Percentiles rank a stretch among this genome's conserved stretches.
Conservation (phyloP, 1,140 invertebrate genomes). For the Aphis gossypii region DNA sequence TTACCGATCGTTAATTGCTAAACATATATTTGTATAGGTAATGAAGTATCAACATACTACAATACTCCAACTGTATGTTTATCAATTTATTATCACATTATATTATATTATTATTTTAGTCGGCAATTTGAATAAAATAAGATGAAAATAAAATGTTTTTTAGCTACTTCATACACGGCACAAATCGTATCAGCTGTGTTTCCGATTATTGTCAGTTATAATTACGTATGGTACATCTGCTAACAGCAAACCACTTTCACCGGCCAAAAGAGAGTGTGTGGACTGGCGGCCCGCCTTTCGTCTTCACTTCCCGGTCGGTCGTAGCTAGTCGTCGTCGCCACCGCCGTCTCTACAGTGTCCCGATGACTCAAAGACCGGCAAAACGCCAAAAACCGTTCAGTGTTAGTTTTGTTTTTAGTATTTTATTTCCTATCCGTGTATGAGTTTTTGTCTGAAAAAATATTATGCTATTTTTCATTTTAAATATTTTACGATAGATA, state of each 20-base stretch:
- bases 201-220: not conserved
- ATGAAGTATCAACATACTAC: too few species aligned
- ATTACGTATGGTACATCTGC: constrained; percentile 42
- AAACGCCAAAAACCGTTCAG: constrained; percentile 13
- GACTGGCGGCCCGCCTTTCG: constrained; percentile 3
- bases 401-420: not conserved
- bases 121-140: not conserved
- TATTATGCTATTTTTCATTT: not conserved
- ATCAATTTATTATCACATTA: too few species aligned
- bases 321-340: not conserved
- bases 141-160: constrained; percentile 1
- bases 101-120: not conserved
- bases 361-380: not conserved
- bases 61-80: too few species aligned
- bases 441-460: not conserved
- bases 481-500: not conserved
- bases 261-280: constrained; percentile 37
- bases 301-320: constrained; percentile 50
- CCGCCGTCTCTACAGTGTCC: not conserved
- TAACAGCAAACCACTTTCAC: constrained; percentile 43
- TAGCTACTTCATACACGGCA: not conserved
- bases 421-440: not conserved
- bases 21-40: not conserved
- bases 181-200: constrained; percentile 5
- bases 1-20: not conserved